These are phyloP conservation scores for Gallinago nigripennis DNA, from an alignment of 2,797 vertebrate species.

Conservation along the genomic window DNA sequence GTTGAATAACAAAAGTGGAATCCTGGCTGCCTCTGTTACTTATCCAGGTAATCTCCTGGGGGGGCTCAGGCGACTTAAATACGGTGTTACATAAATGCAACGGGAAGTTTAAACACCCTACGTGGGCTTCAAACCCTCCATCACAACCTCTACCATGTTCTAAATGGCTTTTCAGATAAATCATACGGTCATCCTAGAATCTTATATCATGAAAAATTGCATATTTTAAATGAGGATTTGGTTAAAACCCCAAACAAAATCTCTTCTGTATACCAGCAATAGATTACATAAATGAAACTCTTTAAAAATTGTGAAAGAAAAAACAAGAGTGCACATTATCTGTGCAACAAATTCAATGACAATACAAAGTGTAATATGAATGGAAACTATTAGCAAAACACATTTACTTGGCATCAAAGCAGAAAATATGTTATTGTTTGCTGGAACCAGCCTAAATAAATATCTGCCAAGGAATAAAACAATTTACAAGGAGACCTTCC, in stretches of 20 bases:
- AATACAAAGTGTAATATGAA: background rate
- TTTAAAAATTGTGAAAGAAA: background rate
- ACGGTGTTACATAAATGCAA: background rate
- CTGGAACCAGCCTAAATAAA: background rate
- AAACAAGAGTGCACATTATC: background rate
- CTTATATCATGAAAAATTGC: background rate
- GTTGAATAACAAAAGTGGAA: slow-evolving; percentile 1
- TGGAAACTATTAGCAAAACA: slow-evolving; percentile 4
- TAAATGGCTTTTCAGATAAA: background rate
- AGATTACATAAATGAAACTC: background rate
- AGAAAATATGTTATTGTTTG: slow-evolving; percentile 24
- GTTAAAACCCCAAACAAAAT: background rate
- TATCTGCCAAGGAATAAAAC: background rate
- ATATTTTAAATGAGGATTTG: background rate
- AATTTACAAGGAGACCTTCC: background rate
- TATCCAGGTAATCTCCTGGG: background rate
- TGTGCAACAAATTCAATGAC: background rate
- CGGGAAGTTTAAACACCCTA: background rate
- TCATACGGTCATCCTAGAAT: background rate
- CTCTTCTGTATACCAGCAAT: background rate
- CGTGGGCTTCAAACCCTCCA: background rate
- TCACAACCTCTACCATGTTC: background rate
- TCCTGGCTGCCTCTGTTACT: slow-evolving; percentile 8
- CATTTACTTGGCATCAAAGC: slow-evolving; percentile 16
- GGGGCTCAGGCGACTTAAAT: background rate